These are phyloP conservation scores for Eumerus sabulonum DNA, from an alignment of 2,888 invertebrate species.

Conservation along the genomic window DNA sequence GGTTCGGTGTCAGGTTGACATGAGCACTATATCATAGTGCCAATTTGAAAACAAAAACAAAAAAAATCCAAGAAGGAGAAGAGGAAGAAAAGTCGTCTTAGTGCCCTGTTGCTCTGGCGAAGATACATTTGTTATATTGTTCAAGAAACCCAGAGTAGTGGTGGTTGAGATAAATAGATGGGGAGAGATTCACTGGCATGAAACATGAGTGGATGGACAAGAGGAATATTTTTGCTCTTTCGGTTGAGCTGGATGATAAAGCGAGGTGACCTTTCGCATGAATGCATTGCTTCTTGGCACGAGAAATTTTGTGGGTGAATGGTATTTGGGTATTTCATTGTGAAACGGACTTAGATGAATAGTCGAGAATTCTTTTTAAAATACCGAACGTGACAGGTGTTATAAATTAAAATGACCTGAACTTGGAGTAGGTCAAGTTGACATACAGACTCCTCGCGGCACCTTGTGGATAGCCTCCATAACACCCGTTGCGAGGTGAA, in stretches of 20 bases:
- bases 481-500: too few species aligned
- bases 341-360: conserved; percentile 50
- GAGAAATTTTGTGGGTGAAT: conserved; percentile 44
- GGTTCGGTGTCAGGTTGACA: conserved; percentile 67
- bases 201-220: conserved; percentile 57
- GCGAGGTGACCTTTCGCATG: conserved; percentile 55
- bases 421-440: too few species aligned
- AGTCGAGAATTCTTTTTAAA: conserved; percentile 21
- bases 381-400: too few species aligned
- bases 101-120: conserved; percentile 34
- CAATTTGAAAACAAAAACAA: conserved; percentile 47
- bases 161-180: conserved; percentile 59
- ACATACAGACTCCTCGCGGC: too few species aligned
- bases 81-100: conserved; percentile 33
- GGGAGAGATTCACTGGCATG: conserved; percentile 63
- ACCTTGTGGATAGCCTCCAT: too few species aligned
- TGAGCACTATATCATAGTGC: conserved; percentile 65
- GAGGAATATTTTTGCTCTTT: conserved; percentile 38
- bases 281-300: too few species aligned
- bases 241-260: conserved; percentile 34
- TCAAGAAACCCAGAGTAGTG: conserved; percentile 10
- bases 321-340: conserved; percentile 38
- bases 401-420: too few species aligned
- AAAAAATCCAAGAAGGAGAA: too few species aligned
- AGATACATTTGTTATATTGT: conserved; percentile 46